Evolutionary conservation across 2,888 invertebrate genomes (phyloP), one percentile per base, ranked within the genome.

Genomic region (Cheilosia vulpina): DNA sequence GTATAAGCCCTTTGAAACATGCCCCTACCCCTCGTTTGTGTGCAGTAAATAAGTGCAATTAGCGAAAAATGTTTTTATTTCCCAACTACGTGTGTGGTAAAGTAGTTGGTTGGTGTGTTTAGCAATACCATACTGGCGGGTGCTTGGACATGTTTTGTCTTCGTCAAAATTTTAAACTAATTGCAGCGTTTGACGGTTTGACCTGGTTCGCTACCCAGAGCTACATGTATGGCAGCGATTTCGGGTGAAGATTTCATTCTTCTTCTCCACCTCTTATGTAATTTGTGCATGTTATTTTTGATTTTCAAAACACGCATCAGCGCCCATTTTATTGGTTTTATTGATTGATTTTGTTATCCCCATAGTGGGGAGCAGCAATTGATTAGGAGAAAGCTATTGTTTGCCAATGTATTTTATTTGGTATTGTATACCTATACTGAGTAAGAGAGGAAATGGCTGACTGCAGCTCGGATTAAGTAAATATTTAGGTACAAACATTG

Each of bases 41-140:
- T 79, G 69, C 27, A 69, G 69, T 69, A 84, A 84, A 75, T 79
- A 75, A 84, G 79, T 79, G 83, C 79, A 84, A 79, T 79, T 79
- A 79, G 73, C 55, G 68, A 58, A 75, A 34, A 73, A 47, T 58
- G 55, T 47, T 62, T 66, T 72, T 62, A 62, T 31, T 65, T 53
- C 41, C n/a, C 21, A 7, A 31, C 31, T 41, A 13, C 24, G 57
- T 57, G n/a, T 57, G 27, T 57, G 47, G 19, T 52, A 19, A 17
- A n/a, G 7, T 58, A 41, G 21, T 31, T 38, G 38, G 58, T 13
- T 9, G 55, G 19, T n/a, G 15, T 13, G 15, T 13, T 31, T 57
- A 9, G 21, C 21, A 27, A 41, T 34, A 41, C 15, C 34, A 34
- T n/a, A n/a, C n/a, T 78, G 53, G 38, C 1, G 34, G 31, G 11